Evolutionary conservation across 2,888 invertebrate genomes (phyloP), one percentile per base, ranked within the genome.

Genomic region (Tetranychus piercei): DNA sequence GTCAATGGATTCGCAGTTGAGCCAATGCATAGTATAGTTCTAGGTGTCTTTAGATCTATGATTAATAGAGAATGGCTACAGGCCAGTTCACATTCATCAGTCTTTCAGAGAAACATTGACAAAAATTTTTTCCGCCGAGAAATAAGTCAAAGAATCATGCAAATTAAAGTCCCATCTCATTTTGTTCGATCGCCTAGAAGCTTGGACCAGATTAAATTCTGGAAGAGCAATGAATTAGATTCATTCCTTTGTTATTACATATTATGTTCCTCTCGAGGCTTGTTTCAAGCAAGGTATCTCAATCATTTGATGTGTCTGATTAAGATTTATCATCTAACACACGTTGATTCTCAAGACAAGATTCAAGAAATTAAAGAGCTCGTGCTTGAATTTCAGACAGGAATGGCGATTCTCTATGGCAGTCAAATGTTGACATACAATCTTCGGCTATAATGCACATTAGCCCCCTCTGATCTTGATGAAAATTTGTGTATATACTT

Each of bases 371-470:
- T 71, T 2, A 22, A n/a, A 71, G 34, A 71, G 18, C 43, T 71
- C 9, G n/a, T 67, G 18, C 1, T 9, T 18, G 20, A 67, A n/a
- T 71, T 71, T 18, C 44, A 34, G 18, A 44, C 9, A 11, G n/a
- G 23, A 34, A 71, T 23, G 9, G 20, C n/a, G 34, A 71, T 8
- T 11, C 18, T 71, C n/a, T 71, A 71, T 71, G 71, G 71, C n/a
- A n/a, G 23, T 15, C 8, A 20, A 2, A 18, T 34, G 9, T 18
- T 43, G 18, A 34, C 71, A 3, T 71, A 71, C 11, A 71, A 71
- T 23, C 34, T 71, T 11, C 44, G n/a, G n/a, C n/a, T n/a, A n/a
- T n/a, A n/a, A n/a, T n/a, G n/a, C n/a, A n/a, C n/a, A n/a, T n/a
- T n/a, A n/a, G n/a, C n/a, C n/a, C n/a, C n/a, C n/a, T n/a, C n/a